Evolutionary conservation across 2,797 vertebrate species (phyloP).

Genomic region (Morelia viridis): DNA sequence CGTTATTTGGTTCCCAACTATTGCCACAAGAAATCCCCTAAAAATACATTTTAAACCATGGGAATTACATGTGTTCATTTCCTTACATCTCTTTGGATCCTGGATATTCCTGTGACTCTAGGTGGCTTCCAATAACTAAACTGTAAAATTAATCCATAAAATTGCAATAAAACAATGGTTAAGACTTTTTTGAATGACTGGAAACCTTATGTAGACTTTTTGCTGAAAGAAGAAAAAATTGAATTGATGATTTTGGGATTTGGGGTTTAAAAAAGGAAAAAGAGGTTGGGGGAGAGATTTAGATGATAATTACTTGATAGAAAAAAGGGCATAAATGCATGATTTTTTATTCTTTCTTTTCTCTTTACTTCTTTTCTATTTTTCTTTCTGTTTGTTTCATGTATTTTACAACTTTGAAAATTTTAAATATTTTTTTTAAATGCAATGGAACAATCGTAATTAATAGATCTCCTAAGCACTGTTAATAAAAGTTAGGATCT

Average conservation of each 20-base stretch:
- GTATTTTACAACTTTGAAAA: neutral
- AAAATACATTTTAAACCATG: neutral
- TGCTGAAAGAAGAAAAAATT: neutral
- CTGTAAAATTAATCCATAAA: neutral
- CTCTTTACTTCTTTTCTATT: neutral
- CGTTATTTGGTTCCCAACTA: neutral
- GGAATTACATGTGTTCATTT: neutral
- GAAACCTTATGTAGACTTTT: neutral
- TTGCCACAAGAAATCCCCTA: neutral
- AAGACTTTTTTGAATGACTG: neutral
- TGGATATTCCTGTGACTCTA: neutral
- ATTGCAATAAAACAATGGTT: neutral
- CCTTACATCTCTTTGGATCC: neutral
- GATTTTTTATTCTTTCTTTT: neutral
- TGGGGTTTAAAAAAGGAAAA: neutral
- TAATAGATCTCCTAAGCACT: neutral
- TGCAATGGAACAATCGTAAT: neutral
- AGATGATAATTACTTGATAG: neutral
- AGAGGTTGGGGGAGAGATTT: neutral
- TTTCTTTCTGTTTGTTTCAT: neutral
- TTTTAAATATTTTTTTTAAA: neutral
- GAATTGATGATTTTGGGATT: neutral
- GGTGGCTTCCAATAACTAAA: neutral
- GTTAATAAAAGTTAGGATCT: neutral
- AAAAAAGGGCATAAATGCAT: neutral